Percentiles rank a stretch among this genome's conserved stretches.
These are phyloP conservation scores for Dreissena polymorpha DNA, from an alignment of 1,140 invertebrate species.

Conservation along the genomic window DNA sequence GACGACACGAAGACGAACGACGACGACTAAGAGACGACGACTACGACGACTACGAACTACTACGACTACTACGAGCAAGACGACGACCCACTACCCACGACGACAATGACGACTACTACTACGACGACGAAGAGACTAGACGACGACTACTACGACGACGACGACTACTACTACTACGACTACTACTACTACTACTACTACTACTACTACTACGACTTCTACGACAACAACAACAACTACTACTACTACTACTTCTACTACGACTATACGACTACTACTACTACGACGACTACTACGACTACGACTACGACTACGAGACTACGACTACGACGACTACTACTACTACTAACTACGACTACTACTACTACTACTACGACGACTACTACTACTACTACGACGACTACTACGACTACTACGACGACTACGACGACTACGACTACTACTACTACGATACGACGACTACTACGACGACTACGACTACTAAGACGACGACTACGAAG, in stretches of 20 bases:
- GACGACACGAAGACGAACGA: no score
- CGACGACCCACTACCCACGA: no score
- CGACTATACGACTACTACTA: background rate
- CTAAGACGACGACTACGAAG: slow-evolving; percentile 18
- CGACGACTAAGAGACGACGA: no score
- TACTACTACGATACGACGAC: slow-evolving; percentile 22
- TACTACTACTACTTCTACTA: background rate
- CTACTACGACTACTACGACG: background rate
- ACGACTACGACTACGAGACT: slow-evolving; percentile 13
- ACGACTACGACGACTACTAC: slow-evolving; percentile 13
- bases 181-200: slow-evolving; percentile 15
- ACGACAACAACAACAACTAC: background rate
- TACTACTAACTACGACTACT: no score
- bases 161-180: no score
- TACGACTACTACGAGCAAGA: slow-evolving; percentile 32
- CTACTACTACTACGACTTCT: slow-evolving; percentile 21
- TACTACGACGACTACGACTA: slow-evolving; percentile 20
- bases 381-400: slow-evolving; percentile 21
- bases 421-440: background rate
- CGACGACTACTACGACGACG: no score
- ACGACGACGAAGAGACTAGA: no score
- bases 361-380: no score
- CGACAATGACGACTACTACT: no score
- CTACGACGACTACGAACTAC: slow-evolving; percentile 9
- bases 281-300: background rate